Evolutionary conservation across 2,113 vertebrate genomes (phyloP).

Genomic region (Thamnophis sirtalis): DNA sequence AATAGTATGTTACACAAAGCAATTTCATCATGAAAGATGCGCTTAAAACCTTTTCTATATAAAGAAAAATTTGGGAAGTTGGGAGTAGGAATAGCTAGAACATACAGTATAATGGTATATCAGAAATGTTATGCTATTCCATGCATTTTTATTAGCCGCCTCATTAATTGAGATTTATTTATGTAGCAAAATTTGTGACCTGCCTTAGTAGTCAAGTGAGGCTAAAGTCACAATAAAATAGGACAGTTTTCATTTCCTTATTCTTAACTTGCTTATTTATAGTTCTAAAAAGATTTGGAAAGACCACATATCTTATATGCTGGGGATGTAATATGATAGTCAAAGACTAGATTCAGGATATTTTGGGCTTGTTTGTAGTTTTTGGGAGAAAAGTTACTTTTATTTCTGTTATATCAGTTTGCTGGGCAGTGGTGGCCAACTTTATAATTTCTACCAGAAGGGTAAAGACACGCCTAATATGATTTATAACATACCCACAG

Average conservation of each 20-base stretch:
- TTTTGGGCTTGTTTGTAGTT: not conserved
- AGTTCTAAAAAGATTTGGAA: not conserved
- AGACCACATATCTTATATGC: not conserved
- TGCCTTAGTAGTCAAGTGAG: not conserved
- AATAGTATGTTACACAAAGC: not conserved
- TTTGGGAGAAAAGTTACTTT: not conserved
- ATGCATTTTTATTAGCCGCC: not conserved
- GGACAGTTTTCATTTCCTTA: not conserved
- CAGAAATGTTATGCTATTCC: not conserved
- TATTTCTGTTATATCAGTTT: not conserved
- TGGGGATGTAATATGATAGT: not conserved
- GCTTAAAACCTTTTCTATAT: not conserved
- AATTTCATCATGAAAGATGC: not conserved
- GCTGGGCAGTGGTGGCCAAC: not conserved
- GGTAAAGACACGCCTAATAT: not conserved
- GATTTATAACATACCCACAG: not conserved
- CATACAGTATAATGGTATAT: not conserved
- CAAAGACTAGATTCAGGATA: not conserved
- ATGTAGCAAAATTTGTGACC: not conserved
- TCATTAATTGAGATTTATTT: not conserved
- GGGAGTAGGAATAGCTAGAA: not conserved
- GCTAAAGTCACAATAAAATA: not conserved
- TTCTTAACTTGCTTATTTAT: not conserved
- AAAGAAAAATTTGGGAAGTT: not conserved
- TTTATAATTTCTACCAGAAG: not conserved